Base-by-base conservation (phyloP, 2,888 invertebrate species). In the Polyommatus icarus region DNA sequence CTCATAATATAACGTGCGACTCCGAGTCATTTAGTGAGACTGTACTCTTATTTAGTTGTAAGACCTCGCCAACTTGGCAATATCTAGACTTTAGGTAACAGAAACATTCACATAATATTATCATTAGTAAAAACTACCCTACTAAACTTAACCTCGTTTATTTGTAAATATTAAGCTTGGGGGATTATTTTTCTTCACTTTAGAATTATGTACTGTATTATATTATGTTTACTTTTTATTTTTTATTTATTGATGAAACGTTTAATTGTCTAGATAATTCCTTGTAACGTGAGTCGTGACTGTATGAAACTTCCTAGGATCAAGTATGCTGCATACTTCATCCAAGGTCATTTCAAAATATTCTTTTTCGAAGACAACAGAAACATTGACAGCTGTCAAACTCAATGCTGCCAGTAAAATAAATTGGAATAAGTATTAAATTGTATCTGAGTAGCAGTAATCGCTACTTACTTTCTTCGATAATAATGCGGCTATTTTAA, bases 1-100 rank as follows among this genome's bases (percentile, higher is more conserved):
- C 76, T 71, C 32, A 54, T 77, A 46, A 46, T 46, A 32, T 50
- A 57, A 32, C 57, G 71, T 18, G 36, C 54, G 71, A 40, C 46
- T 67, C 15, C 24, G 8, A 32, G 75, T 75, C 75, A 50, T 54
- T 20, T 75, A 75, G 75, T 75, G 75, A 75, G 75, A 75, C 75
- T 75, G 75, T 75, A 75, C 54, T 50, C 50, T 54, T 12, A 54
- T 54, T 18, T 75, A 75, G 50, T 75, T 67, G 1, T 29, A 67
- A 18, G 24, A 75, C 75, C 54, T 75, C 54, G 75, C 32, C 75
- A 24, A 7, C 46, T 24, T 15, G 75, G 75, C 75, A 75, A 73
- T 24, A 50, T 40, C 12, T 75, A 75, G 50, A 50, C 75, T 20
- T 12, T 75, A 75, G 29, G 46, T 73, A 29, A 50, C 50, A 24